Percentiles rank a stretch among this genome's conserved stretches.
These are phyloP conservation scores for Stigmatopora argus DNA, from an alignment of 2,113 vertebrate genomes.

Conservation along the genomic window DNA sequence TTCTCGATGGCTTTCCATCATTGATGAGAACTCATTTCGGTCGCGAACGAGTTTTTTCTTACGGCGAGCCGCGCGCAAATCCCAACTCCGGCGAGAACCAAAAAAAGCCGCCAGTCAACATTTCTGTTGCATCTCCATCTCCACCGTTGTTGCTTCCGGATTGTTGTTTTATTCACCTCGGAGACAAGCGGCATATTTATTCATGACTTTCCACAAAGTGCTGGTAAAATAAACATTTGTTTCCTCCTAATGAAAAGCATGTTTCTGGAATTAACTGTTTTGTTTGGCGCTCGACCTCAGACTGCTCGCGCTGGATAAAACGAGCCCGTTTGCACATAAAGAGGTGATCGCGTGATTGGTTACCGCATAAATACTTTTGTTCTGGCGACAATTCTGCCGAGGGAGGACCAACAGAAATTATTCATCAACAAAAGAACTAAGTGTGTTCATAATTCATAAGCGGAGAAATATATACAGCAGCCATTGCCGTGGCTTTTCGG, in stretches of 20 bases:
- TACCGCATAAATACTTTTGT: constrained; percentile 61
- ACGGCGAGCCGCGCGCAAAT: constrained; percentile 33
- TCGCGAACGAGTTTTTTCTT: constrained; percentile 14
- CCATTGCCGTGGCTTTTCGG: constrained; percentile 29
- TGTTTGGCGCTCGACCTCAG: constrained; percentile 56
- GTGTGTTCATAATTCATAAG: constrained; percentile 67
- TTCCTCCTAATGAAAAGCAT: constrained; percentile 63
- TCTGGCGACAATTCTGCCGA: constrained; percentile 56
- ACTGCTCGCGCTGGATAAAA: constrained; percentile 47
- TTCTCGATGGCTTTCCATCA: constrained; percentile 29
- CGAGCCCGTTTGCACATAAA: constrained; percentile 51
- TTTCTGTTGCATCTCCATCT: constrained; percentile 38
- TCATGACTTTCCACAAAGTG: constrained; percentile 62
- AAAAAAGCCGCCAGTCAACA: constrained; percentile 19
- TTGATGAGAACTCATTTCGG: constrained; percentile 5
- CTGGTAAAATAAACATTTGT: constrained; percentile 66
- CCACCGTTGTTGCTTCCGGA: constrained; percentile 44
- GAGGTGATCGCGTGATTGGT: constrained; percentile 55
- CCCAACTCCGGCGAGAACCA: constrained; percentile 55
- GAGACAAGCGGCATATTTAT: constrained; percentile 68
- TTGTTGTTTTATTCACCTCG: constrained; percentile 68
- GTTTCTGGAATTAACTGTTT: constrained; percentile 63
- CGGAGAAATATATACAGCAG: constrained; percentile 60
- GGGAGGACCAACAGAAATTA: constrained; percentile 62
- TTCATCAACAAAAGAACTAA: constrained; percentile 69